Conservation (phyloP, 1,140 invertebrate genomes). For the Caenorhabditis briggsae region DNA sequence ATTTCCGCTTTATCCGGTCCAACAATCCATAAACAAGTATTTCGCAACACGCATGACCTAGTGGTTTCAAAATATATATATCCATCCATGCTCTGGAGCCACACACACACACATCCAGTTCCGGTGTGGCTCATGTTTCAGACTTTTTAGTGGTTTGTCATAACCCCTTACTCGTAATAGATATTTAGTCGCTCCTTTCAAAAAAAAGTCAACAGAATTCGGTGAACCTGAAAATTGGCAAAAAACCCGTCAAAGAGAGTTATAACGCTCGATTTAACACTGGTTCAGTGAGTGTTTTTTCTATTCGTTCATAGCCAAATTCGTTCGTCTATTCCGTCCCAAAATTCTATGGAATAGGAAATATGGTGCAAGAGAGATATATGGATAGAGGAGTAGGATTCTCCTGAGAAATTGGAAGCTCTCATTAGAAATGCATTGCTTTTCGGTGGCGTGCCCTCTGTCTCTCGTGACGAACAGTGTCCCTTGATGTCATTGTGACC, state of each 20-base stretch:
- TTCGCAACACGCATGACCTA: constrained; percentile 37
- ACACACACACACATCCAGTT: not conserved
- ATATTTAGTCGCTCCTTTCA: not conserved
- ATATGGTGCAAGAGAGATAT: too few relatives aligned
- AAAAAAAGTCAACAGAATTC: not conserved
- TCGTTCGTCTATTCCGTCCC: not conserved
- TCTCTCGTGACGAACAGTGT: too few relatives aligned
- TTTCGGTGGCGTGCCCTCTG: not conserved
- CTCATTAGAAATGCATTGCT: constrained; percentile 51
- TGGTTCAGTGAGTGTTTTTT: too few relatives aligned
- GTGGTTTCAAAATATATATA: constrained; percentile 11
- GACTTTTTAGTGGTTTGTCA: too few relatives aligned
- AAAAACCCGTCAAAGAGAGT: not conserved
- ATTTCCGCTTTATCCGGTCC: not conserved
- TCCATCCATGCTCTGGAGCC: too few relatives aligned
- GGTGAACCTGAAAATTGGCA: constrained; percentile 6
- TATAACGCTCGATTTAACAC: not conserved
- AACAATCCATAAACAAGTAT: not conserved
- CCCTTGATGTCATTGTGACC: constrained; percentile 4
- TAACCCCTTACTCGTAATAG: too few relatives aligned
- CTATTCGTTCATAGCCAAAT: not conserved
- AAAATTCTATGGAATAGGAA: too few relatives aligned
- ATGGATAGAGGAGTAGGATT: not conserved
- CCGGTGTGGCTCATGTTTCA: constrained; percentile 16
- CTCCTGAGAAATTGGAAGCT: not conserved